Conservation (phyloP, 2,888 invertebrate genomes). For the Melitaea athalia region DNA sequence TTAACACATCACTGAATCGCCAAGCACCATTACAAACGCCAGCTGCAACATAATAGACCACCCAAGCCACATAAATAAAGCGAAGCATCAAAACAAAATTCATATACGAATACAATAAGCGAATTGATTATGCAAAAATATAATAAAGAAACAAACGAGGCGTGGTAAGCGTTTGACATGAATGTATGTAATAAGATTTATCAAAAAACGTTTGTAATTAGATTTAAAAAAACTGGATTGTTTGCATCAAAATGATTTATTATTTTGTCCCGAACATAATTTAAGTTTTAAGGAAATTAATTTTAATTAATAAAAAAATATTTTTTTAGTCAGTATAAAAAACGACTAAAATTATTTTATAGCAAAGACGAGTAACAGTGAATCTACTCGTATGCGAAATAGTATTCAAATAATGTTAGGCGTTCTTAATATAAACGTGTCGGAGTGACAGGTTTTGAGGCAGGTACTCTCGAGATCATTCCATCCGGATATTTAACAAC, state of each 20-base stretch:
- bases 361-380: background rate
- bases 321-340: background rate
- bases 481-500: slow-evolving; percentile 12
- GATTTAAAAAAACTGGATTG: too few relatives aligned
- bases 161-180: background rate
- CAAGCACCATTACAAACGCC: slow-evolving; percentile 69
- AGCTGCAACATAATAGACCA: slow-evolving; percentile 76
- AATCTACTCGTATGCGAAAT: background rate
- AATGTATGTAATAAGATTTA: background rate
- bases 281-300: background rate
- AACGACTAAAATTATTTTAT: slow-evolving; percentile 5
- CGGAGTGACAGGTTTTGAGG: slow-evolving; percentile 3
- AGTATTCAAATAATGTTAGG: slow-evolving; percentile 5
- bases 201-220: too few relatives aligned
- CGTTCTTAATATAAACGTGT: background rate
- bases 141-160: background rate
- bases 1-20: slow-evolving; percentile 63
- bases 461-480: slow-evolving; percentile 4
- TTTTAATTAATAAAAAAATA: too few relatives aligned
- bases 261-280: background rate
- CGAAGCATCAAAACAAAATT: slow-evolving; percentile 50
- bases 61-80: slow-evolving; percentile 78
- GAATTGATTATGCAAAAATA: slow-evolving; percentile 2
- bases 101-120: slow-evolving; percentile 17
- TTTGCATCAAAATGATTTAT: too few relatives aligned